Evolutionary conservation across 2,113 vertebrate genomes (phyloP), one percentile per base, ranked within the genome.

Genomic region (Antennarius striatus): DNA sequence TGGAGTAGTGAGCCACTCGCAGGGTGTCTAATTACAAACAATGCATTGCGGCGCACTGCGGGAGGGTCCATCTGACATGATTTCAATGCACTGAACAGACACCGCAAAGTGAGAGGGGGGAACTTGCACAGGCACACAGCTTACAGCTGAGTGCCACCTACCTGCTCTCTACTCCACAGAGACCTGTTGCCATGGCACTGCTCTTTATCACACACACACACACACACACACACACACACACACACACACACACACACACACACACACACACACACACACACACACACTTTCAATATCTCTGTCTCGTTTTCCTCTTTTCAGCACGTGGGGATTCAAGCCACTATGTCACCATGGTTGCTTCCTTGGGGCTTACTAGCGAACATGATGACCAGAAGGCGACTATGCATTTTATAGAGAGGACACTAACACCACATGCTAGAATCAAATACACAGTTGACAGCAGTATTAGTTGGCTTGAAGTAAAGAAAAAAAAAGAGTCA

Each of bases 151-250:
- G 77, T 79, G 79, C 82, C 83, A 83, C 86, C 80, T 76, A 87
- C 83, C 80, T 68, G 52, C 77, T 71, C 77, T 71, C 50, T 79
- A 80, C 73, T 64, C 82, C 60, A 56, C 30, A 75, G 66, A 86
- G 86, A 88, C 79, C 75, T 42, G 90, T 91, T 89, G 88, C 90
- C 88, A 91, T 92, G 87, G 87, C 79, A 80, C 78, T 86, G 77
- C 82, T 86, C 74, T 89, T 87, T 86, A 82, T 16, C 49, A 79
- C 68, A 68, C 59, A 75, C 69, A 80, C 16, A 65, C 66, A 51
- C 49, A 61, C 63, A 65, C 47, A 51, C 17, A 57, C 28, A 42
- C 49, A 29, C 17, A 48, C 28, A 61, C 11, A 53, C 43, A 32
- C 40, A 60, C 22, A 54, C 54, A 60, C 57, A 52, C 45, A 42